These are phyloP conservation scores for Aleiodes testaceus DNA, from an alignment of 2,888 invertebrate genomes.

Conservation along the genomic window DNA sequence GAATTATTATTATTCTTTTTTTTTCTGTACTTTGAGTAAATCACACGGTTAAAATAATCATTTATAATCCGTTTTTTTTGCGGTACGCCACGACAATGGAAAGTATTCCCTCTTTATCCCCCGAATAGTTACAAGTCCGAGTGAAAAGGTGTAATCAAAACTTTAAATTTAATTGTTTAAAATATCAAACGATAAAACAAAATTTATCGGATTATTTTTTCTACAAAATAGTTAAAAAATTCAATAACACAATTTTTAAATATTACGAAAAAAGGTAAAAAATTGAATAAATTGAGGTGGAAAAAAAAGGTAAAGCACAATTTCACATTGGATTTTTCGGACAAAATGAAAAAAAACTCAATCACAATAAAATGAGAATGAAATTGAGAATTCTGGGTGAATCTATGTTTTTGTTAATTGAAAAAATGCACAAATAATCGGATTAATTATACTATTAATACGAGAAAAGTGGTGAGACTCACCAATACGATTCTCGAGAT, in stretches of 20 bases:
- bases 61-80: constrained; percentile 26
- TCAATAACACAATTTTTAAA: no score
- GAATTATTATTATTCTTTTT: constrained; percentile 16
- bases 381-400: no score
- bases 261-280: no score
- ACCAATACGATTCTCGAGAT: constrained; percentile 55
- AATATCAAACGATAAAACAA: constrained; percentile 4
- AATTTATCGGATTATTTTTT: constrained; percentile 30
- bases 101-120: constrained; percentile 41
- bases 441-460: constrained; percentile 10
- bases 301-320: no score
- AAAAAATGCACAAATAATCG: constrained; percentile 25
- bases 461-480: constrained; percentile 37
- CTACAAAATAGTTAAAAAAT: not conserved
- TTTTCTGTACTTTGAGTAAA: not conserved
- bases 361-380: no score
- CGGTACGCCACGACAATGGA: constrained; percentile 53
- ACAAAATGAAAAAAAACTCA: no score
- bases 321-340: no score
- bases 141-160: constrained; percentile 53
- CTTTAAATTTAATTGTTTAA: constrained; percentile 39
- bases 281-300: no score
- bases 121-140: constrained; percentile 32
- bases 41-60: not conserved
- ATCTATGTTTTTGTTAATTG: no score